Evolutionary conservation across 2,113 vertebrate species (phyloP).

Genomic region (Embiotoca jacksoni): DNA sequence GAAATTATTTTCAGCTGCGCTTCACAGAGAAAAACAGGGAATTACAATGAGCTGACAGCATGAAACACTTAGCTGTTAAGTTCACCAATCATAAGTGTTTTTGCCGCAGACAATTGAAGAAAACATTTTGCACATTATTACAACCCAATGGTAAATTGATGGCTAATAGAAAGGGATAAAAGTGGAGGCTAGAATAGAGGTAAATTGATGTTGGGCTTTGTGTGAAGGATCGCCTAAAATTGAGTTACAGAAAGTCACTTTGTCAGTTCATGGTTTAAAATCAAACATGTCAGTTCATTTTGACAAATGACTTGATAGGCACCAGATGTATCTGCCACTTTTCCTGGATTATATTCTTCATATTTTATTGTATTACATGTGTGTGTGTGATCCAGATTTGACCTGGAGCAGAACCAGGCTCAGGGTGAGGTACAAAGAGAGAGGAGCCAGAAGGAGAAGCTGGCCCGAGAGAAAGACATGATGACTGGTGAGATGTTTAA

Average conservation of each 20-base stretch:
- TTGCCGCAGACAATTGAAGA: constrained; percentile 66
- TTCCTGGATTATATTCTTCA: too few species aligned
- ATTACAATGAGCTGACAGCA: constrained; percentile 78
- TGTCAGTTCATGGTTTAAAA: neutral
- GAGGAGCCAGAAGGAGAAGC: constrained; percentile 89
- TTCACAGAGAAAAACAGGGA: constrained; percentile 76
- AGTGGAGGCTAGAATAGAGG: constrained; percentile 43
- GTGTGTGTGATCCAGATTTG: constrained; percentile 86
- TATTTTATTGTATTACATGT: too few species aligned
- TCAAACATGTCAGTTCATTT: neutral
- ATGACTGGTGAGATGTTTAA: constrained; percentile 92
- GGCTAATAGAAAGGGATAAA: constrained; percentile 55
- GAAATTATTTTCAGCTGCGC: constrained; percentile 82
- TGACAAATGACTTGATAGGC: neutral
- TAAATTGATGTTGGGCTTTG: neutral
- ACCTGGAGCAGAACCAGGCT: constrained; percentile 92
- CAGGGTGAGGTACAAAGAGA: constrained; percentile 93
- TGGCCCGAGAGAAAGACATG: constrained; percentile 92
- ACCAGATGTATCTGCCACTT: neutral
- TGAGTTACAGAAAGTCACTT: neutral
- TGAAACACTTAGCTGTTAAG: constrained; percentile 76
- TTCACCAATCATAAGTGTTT: constrained; percentile 74
- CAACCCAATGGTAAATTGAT: constrained; percentile 60
- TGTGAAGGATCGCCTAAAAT: neutral
- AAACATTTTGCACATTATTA: constrained; percentile 72